Evolutionary conservation across 1,140 invertebrate species (phyloP).

Genomic region (Mactra quadrangularis): DNA sequence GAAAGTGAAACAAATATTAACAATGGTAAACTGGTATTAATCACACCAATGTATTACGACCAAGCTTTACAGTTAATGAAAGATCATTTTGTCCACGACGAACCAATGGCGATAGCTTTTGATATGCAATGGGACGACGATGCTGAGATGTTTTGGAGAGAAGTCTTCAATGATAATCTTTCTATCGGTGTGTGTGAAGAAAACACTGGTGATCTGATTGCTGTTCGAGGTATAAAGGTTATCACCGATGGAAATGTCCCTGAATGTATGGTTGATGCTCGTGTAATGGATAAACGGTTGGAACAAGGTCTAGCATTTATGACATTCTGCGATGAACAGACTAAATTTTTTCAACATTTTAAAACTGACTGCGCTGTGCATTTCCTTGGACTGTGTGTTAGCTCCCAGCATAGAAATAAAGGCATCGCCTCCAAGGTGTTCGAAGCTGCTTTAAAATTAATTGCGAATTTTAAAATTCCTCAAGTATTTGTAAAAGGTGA

Average conservation of each 20-base stretch:
- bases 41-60: not conserved
- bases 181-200: slow-evolving; percentile 10
- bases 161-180: not conserved
- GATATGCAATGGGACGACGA: slow-evolving; percentile 4
- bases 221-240: not conserved
- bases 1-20: not conserved
- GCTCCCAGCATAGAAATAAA: not conserved
- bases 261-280: not conserved
- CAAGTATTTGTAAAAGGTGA: slow-evolving; percentile 10
- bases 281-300: not conserved
- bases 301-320: not conserved
- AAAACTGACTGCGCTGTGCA: not conserved
- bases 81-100: not conserved
- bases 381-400: slow-evolving; percentile 10
- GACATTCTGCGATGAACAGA: not conserved
- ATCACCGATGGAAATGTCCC: too few species aligned
- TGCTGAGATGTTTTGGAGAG: not conserved
- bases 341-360: slow-evolving; percentile 24
- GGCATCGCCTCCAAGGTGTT: not conserved
- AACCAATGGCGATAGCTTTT: slow-evolving; percentile 3
- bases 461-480: not conserved
- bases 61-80: not conserved
- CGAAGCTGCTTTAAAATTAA: slow-evolving; percentile 9
- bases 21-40: not conserved
- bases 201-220: not conserved